These are phyloP conservation scores for Dipodomys spectabilis DNA, from an alignment of 2,113 vertebrate species.

Conservation along the genomic window DNA sequence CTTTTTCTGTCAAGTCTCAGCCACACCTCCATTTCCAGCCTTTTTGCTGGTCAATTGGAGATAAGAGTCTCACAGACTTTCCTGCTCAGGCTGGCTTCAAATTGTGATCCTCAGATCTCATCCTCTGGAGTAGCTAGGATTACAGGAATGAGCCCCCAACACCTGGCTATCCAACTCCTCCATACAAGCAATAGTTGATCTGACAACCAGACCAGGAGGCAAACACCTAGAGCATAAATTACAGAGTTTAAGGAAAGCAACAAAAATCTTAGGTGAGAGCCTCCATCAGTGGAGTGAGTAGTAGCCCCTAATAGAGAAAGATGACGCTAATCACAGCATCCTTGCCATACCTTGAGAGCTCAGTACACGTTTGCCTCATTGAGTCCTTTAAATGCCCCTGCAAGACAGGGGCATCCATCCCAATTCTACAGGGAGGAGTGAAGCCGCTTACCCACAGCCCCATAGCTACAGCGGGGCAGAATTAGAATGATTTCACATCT, in stretches of 20 bases:
- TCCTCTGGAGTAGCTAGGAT: too few species aligned
- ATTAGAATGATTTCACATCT: neutral
- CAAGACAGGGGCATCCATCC: neutral
- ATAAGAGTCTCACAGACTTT: too few species aligned
- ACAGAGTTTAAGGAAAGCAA: neutral
- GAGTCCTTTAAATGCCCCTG: neutral
- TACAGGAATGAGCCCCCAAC: too few species aligned
- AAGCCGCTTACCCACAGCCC: neutral
- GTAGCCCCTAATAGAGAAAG: neutral
- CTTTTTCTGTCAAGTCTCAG: too few species aligned
- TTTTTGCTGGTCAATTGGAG: too few species aligned
- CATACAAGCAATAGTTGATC: neutral
- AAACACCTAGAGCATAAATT: neutral
- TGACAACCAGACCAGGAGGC: neutral
- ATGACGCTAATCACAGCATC: neutral
- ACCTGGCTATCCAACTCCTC: too few species aligned
- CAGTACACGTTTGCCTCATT: neutral
- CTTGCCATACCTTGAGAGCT: neutral
- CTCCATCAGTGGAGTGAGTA: neutral
- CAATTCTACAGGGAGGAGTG: neutral
- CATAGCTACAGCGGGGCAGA: neutral
- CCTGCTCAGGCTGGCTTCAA: too few species aligned
- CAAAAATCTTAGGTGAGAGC: neutral
- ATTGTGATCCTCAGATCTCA: too few species aligned
- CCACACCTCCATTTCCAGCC: too few species aligned